Evolutionary conservation across 2,888 invertebrate species (phyloP).

Genomic region (Orchesella flavescens): DNA sequence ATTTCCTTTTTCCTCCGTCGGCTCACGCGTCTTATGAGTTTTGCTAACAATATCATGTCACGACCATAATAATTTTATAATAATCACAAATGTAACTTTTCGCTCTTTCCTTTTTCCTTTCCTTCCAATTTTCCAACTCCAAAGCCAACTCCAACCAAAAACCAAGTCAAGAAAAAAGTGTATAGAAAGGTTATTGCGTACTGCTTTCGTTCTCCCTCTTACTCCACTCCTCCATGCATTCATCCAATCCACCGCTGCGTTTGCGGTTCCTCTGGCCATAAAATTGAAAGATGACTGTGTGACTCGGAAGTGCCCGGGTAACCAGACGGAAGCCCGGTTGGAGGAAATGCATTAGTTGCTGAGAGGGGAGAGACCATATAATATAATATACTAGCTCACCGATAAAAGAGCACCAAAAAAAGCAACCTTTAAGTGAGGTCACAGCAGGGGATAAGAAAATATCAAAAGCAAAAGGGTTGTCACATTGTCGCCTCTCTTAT

Average conservation of each 20-base stretch:
- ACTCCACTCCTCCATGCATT: not conserved
- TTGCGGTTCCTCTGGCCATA: slow-evolving; percentile 65
- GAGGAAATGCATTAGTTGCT: slow-evolving; percentile 71
- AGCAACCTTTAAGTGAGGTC: slow-evolving; percentile 69
- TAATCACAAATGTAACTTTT: not conserved
- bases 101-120: not conserved
- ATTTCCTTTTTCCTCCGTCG: slow-evolving; percentile 2
- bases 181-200: too few species aligned
- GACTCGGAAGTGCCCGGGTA: slow-evolving; percentile 72
- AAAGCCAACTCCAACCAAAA: too few species aligned
- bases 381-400: slow-evolving; percentile 9
- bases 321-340: slow-evolving; percentile 70
- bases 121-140: too few species aligned
- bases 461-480: slow-evolving; percentile 69
- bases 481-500: slow-evolving; percentile 46
- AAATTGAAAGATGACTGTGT: slow-evolving; percentile 70
- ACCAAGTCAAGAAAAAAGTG: too few species aligned
- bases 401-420: not conserved
- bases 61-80: not conserved
- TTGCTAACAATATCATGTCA: slow-evolving; percentile 17
- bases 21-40: not conserved
- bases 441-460: slow-evolving; percentile 70
- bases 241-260: not conserved
- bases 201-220: not conserved
- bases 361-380: slow-evolving; percentile 19